phyloP scores from a whole-genome alignment of 2,888 invertebrate species.

The Latrodectus hesperus region DNA sequence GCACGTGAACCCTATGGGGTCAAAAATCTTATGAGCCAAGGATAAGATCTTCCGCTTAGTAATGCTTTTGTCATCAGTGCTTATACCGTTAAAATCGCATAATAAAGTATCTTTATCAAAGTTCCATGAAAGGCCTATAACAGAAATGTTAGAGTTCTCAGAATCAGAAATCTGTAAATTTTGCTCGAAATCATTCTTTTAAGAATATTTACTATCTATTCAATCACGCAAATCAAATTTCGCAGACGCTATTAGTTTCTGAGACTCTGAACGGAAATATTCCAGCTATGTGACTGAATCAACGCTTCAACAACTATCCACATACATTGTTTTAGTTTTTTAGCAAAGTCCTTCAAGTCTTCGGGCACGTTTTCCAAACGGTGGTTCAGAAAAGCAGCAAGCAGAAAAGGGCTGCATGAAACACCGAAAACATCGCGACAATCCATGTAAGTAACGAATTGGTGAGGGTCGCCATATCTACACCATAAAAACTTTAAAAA shows the following conservation, averaged over 20 bases:
- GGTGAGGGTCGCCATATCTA: neutral
- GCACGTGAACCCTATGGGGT: neutral
- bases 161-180: neutral
- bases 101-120: neutral
- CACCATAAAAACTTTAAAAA: conserved; percentile 10
- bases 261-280: neutral
- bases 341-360: neutral
- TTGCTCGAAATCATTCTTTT: neutral
- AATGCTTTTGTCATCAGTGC: neutral
- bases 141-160: neutral
- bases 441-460: neutral
- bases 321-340: conserved; percentile 3
- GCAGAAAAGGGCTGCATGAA: neutral
- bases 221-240: too few species aligned
- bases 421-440: neutral
- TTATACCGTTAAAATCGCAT: neutral
- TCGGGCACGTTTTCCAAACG: neutral
- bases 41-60: conserved; percentile 1
- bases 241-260: neutral
- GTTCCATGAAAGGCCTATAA: neutral
- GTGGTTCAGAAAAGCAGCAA: neutral
- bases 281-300: neutral
- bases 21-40: conserved; percentile 1
- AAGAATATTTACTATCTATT: too few species aligned
- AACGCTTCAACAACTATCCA: conserved; percentile 7